A percentile compares a stretch with the other conserved stretches of the same genome.
phyloP scores from a whole-genome alignment of 1,140 invertebrate genomes.

The Aphidius gifuensis region DNA sequence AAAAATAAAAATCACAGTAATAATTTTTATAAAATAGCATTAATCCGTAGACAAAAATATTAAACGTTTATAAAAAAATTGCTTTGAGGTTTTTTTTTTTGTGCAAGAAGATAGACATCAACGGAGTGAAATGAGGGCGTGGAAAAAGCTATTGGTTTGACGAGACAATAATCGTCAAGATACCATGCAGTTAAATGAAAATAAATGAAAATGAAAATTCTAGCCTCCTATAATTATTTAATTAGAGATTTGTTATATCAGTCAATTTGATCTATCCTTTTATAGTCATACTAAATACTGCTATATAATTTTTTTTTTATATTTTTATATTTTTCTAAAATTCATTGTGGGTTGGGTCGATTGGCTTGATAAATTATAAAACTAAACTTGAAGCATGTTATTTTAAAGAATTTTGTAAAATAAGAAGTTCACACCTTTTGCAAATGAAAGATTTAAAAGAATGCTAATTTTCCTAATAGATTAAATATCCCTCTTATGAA shows the following conservation, averaged over 20 bases:
- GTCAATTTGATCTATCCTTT: conserved; percentile 25
- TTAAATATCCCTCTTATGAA: conserved; percentile 34
- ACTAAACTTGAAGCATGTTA: background rate
- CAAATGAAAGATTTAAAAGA: conserved; percentile 4
- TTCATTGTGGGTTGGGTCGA: background rate
- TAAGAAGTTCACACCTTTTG: conserved; percentile 19
- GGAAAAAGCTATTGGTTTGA: background rate
- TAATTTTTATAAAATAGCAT: no score
- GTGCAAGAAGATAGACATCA: conserved; percentile 6
- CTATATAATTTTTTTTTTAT: background rate
- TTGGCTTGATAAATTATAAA: background rate
- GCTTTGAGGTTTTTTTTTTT: no score
- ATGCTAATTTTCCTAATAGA: conserved; percentile 47
- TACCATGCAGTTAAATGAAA: conserved; percentile 13
- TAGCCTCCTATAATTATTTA: conserved; percentile 35
- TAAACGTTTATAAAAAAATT: no score
- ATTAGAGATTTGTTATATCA: conserved; percentile 34
- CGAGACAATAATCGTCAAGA: background rate
- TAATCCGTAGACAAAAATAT: no score
- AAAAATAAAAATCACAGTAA: no score
- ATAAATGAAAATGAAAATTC: conserved; percentile 28
- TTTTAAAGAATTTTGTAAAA: background rate
- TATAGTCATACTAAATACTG: background rate
- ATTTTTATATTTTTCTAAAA: background rate
- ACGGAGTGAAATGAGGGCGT: conserved; percentile 3